These are phyloP conservation scores for Parotia lawesii DNA, from an alignment of 2,113 vertebrate species.

Conservation along the genomic window DNA sequence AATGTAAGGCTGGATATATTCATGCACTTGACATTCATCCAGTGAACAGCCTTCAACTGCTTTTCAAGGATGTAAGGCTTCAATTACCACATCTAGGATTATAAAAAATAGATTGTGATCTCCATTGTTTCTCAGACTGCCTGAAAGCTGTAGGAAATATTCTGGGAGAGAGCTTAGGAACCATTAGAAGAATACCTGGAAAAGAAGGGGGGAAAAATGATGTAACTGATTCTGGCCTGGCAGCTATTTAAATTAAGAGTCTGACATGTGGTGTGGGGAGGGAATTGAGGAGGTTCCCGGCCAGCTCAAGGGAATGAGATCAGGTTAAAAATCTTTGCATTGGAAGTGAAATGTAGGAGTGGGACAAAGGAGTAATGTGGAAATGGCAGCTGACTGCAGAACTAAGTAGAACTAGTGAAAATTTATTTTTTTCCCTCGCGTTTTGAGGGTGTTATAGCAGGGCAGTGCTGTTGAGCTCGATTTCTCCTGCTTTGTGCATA, in stretches of 20 bases:
- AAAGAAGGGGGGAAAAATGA: neutral
- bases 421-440: neutral
- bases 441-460: neutral
- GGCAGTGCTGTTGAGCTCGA: neutral
- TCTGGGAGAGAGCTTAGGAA: neutral
- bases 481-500: neutral
- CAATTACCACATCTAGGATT: neutral
- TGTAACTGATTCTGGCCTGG: neutral
- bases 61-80: neutral
- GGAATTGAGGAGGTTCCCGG: neutral
- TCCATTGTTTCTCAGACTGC: neutral
- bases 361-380: neutral
- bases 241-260: neutral
- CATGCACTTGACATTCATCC: neutral
- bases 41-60: neutral
- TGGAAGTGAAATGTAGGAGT: neutral
- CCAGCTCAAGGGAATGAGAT: neutral
- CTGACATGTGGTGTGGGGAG: neutral
- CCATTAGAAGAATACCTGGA: slow-evolving; percentile 17
- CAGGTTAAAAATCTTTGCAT: neutral
- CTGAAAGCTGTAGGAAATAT: neutral
- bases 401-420: neutral
- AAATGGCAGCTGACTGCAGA: neutral
- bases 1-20: neutral
- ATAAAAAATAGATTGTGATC: neutral